Conservation (phyloP, 2,888 invertebrate genomes). For the Yponomeuta cagnagella region DNA sequence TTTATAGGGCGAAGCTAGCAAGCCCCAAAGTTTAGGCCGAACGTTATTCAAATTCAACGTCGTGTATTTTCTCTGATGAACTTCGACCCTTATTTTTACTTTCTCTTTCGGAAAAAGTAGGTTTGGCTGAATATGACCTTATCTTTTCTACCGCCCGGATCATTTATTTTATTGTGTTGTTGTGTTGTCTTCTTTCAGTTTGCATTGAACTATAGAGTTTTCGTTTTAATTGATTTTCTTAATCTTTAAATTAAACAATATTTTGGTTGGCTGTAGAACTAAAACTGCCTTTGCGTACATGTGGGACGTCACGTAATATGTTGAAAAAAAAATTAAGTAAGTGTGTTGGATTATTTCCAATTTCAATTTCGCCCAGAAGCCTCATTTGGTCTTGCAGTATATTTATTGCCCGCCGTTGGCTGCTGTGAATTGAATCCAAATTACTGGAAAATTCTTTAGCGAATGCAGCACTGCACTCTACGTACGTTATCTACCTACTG, state of each 20-base stretch:
- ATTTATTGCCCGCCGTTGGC: slow-evolving; percentile 56
- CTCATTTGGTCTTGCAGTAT: slow-evolving; percentile 62
- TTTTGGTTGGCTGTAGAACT: not conserved
- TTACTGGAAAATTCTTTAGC: slow-evolving; percentile 49
- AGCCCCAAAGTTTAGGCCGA: not conserved
- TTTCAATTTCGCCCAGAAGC: slow-evolving; percentile 32
- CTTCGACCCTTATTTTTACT: not conserved
- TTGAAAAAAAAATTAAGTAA: slow-evolving; percentile 30
- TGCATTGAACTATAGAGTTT: too few relatives aligned
- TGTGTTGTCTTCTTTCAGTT: too few relatives aligned
- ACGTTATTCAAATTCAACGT: slow-evolving; percentile 12
- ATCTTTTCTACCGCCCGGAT: not conserved
- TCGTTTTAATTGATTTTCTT: too few relatives aligned
- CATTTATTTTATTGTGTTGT: too few relatives aligned
- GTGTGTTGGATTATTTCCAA: slow-evolving; percentile 64
- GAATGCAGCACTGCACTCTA: slow-evolving; percentile 24
- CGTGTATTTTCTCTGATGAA: not conserved
- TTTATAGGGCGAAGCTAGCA: not conserved
- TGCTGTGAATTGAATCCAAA: slow-evolving; percentile 63
- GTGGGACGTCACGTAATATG: not conserved
- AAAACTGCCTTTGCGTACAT: not conserved
- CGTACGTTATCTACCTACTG: not conserved
- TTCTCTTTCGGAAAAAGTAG: not conserved
- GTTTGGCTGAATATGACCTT: not conserved
- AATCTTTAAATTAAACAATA: too few relatives aligned